These are phyloP conservation scores for Gonocerus acuteangulatus DNA, from an alignment of 2,888 invertebrate species.

Conservation along the genomic window DNA sequence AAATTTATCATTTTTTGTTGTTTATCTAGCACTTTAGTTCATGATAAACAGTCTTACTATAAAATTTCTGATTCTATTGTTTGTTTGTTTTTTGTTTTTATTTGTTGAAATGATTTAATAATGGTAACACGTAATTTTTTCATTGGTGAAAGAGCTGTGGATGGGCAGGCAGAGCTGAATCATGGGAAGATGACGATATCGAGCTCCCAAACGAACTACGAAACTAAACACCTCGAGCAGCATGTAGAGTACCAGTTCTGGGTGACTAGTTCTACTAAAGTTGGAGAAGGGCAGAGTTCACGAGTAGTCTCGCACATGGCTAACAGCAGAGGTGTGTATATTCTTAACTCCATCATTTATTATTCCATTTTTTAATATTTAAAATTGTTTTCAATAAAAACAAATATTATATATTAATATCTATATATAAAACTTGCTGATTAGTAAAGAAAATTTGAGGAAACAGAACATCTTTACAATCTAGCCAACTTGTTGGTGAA, in stretches of 20 bases:
- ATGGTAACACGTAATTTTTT: too few relatives aligned
- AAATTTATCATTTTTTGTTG: too few relatives aligned
- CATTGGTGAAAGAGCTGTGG: conserved; percentile 48
- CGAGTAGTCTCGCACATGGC: conserved; percentile 59
- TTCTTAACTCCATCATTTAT: neutral
- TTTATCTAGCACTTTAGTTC: too few relatives aligned
- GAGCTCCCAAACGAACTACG: conserved; percentile 56
- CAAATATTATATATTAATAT: neutral
- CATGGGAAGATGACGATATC: conserved; percentile 59
- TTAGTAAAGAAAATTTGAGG: too few relatives aligned
- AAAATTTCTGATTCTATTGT: too few relatives aligned
- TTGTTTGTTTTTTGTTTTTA: too few relatives aligned
- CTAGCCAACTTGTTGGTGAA: too few relatives aligned
- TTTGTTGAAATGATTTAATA: too few relatives aligned
- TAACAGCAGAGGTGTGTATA: conserved; percentile 49
- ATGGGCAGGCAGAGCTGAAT: conserved; percentile 60
- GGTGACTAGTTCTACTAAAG: conserved; percentile 67
- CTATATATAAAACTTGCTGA: neutral
- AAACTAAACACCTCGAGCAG: conserved; percentile 59
- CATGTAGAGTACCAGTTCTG: conserved; percentile 70
- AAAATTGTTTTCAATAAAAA: neutral
- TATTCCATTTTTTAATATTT: neutral
- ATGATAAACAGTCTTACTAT: too few relatives aligned
- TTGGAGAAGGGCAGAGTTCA: conserved; percentile 69
- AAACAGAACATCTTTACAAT: too few relatives aligned